Conservation (phyloP, 2,888 invertebrate genomes). For the Scaptomyza parva region DNA sequence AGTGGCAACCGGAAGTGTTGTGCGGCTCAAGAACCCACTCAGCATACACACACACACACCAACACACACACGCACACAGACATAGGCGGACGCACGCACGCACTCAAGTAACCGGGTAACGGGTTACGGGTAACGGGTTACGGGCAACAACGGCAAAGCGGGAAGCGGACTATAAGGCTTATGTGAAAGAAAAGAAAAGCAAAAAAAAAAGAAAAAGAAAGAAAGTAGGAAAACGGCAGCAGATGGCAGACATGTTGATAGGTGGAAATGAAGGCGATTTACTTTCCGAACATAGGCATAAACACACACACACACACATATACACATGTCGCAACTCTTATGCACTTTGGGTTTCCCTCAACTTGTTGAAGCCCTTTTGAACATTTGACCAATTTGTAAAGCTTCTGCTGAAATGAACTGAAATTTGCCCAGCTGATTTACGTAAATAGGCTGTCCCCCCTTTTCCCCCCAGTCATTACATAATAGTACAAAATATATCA, state of each 20-base stretch:
- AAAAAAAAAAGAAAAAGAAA: background rate
- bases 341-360: conserved; percentile 39
- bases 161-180: conserved; percentile 2
- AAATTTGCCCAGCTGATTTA: conserved; percentile 18
- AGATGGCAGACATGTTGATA: conserved; percentile 78
- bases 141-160: no score
- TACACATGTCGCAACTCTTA: conserved; percentile 30
- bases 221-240: conserved; percentile 2
- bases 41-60: conserved; percentile 45
- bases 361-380: conserved; percentile 35
- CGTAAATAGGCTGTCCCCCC: no score
- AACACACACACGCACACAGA: conserved; percentile 17
- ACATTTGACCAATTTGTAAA: conserved; percentile 28
- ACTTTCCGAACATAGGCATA: conserved; percentile 63
- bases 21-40: conserved; percentile 77
- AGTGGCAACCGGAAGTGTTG: conserved; percentile 80
- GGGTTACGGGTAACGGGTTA: background rate
- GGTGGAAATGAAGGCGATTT: conserved; percentile 79
- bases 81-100: conserved; percentile 13
- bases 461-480: no score
- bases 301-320: background rate
- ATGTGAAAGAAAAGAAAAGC: background rate
- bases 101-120: conserved; percentile 19
- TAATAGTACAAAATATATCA: background rate
- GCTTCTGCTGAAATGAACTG: conserved; percentile 18